These are phyloP conservation scores for Melanostoma mellinum DNA, from an alignment of 2,888 invertebrate species.

Conservation along the genomic window DNA sequence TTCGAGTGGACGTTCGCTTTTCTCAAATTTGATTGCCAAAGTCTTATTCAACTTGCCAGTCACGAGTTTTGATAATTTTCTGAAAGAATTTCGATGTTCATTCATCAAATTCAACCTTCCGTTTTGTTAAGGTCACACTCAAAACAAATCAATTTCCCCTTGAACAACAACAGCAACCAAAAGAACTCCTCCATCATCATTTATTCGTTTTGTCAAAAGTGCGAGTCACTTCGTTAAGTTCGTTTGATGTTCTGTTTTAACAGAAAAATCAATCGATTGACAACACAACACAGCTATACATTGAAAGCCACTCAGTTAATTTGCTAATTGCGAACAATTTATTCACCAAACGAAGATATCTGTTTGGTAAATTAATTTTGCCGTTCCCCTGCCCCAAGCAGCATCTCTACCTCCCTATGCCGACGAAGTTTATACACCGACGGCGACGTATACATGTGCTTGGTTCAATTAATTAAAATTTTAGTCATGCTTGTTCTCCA, in stretches of 20 bases:
- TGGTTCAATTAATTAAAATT: conserved; percentile 71
- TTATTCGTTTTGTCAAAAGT: conserved; percentile 36
- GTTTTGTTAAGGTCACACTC: too few relatives aligned
- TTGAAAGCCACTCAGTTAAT: conserved; percentile 62
- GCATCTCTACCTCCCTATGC: neutral
- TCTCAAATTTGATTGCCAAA: too few relatives aligned
- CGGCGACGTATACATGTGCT: neutral
- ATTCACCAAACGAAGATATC: conserved; percentile 72
- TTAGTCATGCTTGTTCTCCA: conserved; percentile 60
- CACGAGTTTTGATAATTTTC: too few relatives aligned
- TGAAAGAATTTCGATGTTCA: too few relatives aligned
- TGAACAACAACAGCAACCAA: too few relatives aligned
- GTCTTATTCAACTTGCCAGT: too few relatives aligned
- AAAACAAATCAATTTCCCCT: neutral
- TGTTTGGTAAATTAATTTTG: conserved; percentile 69
- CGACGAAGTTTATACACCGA: neutral
- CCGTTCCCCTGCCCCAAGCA: neutral
- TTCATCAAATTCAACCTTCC: too few relatives aligned
- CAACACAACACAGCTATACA: conserved; percentile 2
- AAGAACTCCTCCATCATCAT: conserved; percentile 9
- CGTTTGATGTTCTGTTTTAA: conserved; percentile 26
- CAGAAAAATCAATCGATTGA: conserved; percentile 56
- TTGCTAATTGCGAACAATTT: conserved; percentile 72
- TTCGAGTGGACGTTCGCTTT: too few relatives aligned
- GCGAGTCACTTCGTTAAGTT: conserved; percentile 45